These are phyloP conservation scores for Aulostomus chinensis DNA, from an alignment of 2,797 vertebrate species.

Conservation along the genomic window DNA sequence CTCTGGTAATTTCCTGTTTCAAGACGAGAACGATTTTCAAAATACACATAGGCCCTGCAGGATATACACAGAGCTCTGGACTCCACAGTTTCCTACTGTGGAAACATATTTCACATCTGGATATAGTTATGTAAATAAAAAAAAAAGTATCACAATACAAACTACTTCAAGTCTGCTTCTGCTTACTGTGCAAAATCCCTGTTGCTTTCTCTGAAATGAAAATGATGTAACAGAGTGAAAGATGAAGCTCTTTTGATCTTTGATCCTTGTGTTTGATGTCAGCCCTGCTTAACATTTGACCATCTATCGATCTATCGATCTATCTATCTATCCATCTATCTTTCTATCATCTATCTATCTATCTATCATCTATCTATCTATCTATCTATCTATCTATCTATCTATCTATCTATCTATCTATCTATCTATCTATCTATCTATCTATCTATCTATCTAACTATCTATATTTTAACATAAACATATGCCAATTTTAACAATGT, in stretches of 20 bases:
- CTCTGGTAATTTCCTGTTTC: slow-evolving; percentile 30
- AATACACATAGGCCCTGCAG: slow-evolving; percentile 14
- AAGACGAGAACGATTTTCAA: slow-evolving; percentile 4
- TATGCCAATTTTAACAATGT: too few species aligned
- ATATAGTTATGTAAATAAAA: slow-evolving; percentile 10
- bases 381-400: too few species aligned
- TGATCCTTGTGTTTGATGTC: too few species aligned
- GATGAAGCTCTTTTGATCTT: background rate
- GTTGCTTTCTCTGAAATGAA: background rate
- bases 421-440: too few species aligned
- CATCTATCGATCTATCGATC: too few species aligned
- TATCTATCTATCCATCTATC: too few species aligned
- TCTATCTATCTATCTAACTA: too few species aligned
- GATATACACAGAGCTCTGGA: slow-evolving; percentile 15
- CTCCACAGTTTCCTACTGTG: background rate
- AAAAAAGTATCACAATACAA: slow-evolving; percentile 15
- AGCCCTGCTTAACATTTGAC: too few species aligned
- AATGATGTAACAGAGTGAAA: background rate
- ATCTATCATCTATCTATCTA: too few species aligned
- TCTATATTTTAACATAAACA: too few species aligned
- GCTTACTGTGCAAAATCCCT: slow-evolving; percentile 6
- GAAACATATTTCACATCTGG: slow-evolving; percentile 43
- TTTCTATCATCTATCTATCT: too few species aligned
- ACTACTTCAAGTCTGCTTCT: slow-evolving; percentile 18
- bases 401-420: too few species aligned